Evolutionary conservation across 2,888 invertebrate genomes (phyloP).

Genomic region (Prosopocoilus inquinatus): DNA sequence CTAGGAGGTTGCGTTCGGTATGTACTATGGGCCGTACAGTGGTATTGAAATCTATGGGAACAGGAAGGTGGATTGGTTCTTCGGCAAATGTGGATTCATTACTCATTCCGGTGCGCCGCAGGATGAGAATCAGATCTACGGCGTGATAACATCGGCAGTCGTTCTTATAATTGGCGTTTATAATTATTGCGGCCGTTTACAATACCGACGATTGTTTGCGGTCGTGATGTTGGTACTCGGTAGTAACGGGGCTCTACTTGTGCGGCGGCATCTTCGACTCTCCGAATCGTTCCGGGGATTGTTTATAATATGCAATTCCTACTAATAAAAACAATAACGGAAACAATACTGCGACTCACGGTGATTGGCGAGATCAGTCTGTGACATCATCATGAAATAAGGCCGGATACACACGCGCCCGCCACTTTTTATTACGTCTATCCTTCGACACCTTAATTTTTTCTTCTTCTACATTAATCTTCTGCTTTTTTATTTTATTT

Average conservation of each 20-base stretch:
- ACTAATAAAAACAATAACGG: neutral
- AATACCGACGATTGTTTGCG: conserved; percentile 39
- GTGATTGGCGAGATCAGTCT: too few relatives aligned
- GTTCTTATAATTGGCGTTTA: conserved; percentile 41
- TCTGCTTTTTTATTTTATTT: too few relatives aligned
- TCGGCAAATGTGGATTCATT: conserved; percentile 37
- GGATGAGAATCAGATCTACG: conserved; percentile 32
- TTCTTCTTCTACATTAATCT: too few relatives aligned
- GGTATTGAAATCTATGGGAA: conserved; percentile 34
- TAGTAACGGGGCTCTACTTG: conserved; percentile 28
- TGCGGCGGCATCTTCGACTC: conserved; percentile 20
- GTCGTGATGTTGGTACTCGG: conserved; percentile 24
- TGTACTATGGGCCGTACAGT: too few relatives aligned
- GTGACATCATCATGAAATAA: too few relatives aligned
- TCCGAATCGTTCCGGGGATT: conserved; percentile 2
- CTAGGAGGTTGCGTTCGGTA: too few relatives aligned
- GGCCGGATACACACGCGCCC: too few relatives aligned
- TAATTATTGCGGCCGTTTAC: conserved; percentile 40
- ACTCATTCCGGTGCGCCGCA: conserved; percentile 35
- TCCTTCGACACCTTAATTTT: too few relatives aligned
- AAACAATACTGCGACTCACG: neutral
- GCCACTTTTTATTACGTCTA: too few relatives aligned
- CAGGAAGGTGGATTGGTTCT: conserved; percentile 35
- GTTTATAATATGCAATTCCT: neutral
- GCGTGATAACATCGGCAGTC: conserved; percentile 33